Percentiles rank a stretch among this genome's conserved stretches.
These are phyloP conservation scores for Schlechtendalia chinensis DNA, from an alignment of 1,140 invertebrate species.

Conservation along the genomic window DNA sequence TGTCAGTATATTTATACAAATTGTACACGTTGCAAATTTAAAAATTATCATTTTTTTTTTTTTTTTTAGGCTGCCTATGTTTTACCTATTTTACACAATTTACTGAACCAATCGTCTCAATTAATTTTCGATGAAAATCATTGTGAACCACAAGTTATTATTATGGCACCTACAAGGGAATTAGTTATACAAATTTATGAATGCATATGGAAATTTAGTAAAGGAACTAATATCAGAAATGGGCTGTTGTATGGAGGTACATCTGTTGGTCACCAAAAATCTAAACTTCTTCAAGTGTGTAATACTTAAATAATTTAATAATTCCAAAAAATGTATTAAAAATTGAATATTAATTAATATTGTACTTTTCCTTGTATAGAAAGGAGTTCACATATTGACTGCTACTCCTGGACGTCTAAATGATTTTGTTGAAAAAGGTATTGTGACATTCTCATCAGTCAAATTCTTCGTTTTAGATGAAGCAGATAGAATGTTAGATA, in stretches of 20 bases:
- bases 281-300: conserved; percentile 16
- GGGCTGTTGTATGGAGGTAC: conserved; percentile 84
- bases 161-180: conserved; percentile 80
- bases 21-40: background rate
- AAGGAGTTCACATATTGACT: conserved; percentile 86
- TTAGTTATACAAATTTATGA: conserved; percentile 82
- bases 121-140: conserved; percentile 4
- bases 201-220: conserved; percentile 82
- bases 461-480: conserved; percentile 89
- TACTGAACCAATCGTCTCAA: conserved; percentile 55
- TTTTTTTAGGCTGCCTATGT: conserved; percentile 74
- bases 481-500: conserved; percentile 93
- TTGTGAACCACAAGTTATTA: conserved; percentile 49
- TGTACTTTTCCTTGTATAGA: conserved; percentile 48
- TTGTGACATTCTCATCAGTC: conserved; percentile 71
- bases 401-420: conserved; percentile 89
- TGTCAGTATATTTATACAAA: conserved; percentile 54
- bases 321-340: background rate
- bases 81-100: conserved; percentile 78
- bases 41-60: background rate
- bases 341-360: background rate
- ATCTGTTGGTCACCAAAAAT: conserved; percentile 55
- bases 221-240: conserved; percentile 70
- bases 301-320: conserved; percentile 6
- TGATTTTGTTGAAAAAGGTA: conserved; percentile 76